phyloP scores from a whole-genome alignment of 2,113 vertebrate genomes.

The Sprattus sprattus region DNA sequence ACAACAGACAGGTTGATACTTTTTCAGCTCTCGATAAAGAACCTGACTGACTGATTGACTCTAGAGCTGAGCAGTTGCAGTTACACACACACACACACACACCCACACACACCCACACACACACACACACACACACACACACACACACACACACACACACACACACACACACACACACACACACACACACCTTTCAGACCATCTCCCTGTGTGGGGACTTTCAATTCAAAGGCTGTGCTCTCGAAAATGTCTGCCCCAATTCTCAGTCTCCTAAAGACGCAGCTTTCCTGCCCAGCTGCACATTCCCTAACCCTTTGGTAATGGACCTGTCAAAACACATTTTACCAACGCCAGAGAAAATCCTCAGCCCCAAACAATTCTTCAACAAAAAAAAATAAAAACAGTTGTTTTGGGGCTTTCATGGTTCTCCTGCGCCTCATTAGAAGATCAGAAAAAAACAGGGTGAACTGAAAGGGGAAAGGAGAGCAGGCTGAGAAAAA shows the following conservation, averaged over 20 bases:
- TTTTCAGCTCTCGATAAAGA: neutral
- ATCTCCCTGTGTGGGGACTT: neutral
- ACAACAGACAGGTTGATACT: neutral
- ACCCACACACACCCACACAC: neutral
- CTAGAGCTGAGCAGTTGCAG: neutral
- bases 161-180: neutral
- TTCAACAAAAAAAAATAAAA: neutral
- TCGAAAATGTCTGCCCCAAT: constrained; percentile 60
- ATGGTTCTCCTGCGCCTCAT: neutral
- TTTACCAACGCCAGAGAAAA: neutral
- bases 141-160: neutral
- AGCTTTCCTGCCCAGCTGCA: neutral
- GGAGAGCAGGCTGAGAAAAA: neutral
- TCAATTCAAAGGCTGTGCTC: constrained; percentile 8
- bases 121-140: neutral
- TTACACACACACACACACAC: constrained; percentile 12
- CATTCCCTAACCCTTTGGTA: neutral
- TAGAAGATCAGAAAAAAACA: neutral
- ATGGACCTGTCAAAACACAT: constrained; percentile 16
- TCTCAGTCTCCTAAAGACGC: constrained; percentile 33
- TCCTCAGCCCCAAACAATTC: neutral
- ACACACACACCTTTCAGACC: neutral
- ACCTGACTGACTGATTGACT: neutral
- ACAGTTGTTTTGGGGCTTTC: neutral
- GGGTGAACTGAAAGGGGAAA: neutral